Evolutionary conservation across 2,797 vertebrate genomes (phyloP), one percentile per base, ranked within the genome.

Genomic region (Gymnodraco acuticeps): DNA sequence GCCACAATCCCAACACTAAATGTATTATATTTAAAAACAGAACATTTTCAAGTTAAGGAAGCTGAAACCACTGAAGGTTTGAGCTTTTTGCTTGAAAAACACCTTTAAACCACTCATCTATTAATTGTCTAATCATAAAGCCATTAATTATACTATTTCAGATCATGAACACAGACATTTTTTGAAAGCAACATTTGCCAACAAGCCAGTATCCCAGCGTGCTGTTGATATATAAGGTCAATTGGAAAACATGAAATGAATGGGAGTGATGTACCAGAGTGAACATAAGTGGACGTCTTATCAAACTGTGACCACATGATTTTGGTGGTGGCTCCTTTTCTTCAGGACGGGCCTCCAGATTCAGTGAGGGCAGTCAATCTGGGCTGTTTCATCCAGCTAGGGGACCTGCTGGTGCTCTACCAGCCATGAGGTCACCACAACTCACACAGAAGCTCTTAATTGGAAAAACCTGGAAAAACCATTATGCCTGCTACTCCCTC

Each of bases 371-470:
- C 59, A 68, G 50, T 83, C 85, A 89, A 86, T 87, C 83, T 82
- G 79, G 70, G 80, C 83, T 23, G 56, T 76, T 80, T 84, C 52
- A 71, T 73, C 72, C 41, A 64, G 95, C 91, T 88, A 85, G 87
- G 93, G 94, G 95, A 96, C 94, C 91, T 85, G 78, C 84, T 97
- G 96, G 96, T 94, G 72, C 75, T 9, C 1, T 77, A 91, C 96
- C 96, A 97, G 94, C 77, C 86, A 93, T 98, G 96, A 99, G 90
- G 92, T 98, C 96, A 97, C 87, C 83, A 77, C 79, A 86, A 83
- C 93, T 94, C 93, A 95, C 94, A 92, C 67, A 84, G 75, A 90
- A 77, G 80, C 75, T 78, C 92, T 85, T 96, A 96, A 96, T 95
- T 96, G 93, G 93, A 96, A 97, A 96, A 95, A 95, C 83, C 94